Percentiles rank a stretch among this genome's conserved stretches.
Evolutionary conservation across 2,797 vertebrate species (phyloP).

Genomic region (Psittacula echo): DNA sequence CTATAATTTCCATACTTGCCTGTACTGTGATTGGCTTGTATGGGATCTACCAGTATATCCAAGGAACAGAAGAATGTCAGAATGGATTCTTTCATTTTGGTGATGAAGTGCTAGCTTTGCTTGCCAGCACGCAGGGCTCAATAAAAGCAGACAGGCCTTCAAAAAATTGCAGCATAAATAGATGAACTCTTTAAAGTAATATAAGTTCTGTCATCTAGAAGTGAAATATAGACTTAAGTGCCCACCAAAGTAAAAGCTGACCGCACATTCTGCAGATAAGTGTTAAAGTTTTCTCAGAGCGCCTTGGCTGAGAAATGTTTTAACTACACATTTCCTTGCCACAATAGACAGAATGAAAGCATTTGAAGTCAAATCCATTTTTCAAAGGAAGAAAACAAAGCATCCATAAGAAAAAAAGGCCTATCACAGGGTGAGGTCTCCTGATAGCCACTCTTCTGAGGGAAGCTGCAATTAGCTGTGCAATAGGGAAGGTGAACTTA

Average conservation of each 20-base stretch:
- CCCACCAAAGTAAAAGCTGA: conserved; percentile 19
- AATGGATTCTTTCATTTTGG: conserved; percentile 73
- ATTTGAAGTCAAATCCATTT: conserved; percentile 28
- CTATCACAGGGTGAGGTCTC: neutral
- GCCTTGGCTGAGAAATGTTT: conserved; percentile 47
- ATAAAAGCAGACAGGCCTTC: conserved; percentile 78
- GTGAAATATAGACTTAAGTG: conserved; percentile 69
- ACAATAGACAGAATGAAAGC: neutral
- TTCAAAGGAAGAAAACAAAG: conserved; percentile 49
- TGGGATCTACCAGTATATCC: neutral
- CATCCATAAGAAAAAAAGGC: conserved; percentile 33
- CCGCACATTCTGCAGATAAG: neutral
- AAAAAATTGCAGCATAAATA: conserved; percentile 80
- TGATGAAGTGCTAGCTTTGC: conserved; percentile 74
- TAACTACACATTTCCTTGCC: conserved; percentile 31
- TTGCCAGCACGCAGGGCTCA: conserved; percentile 64
- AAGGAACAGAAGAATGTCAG: conserved; percentile 61
- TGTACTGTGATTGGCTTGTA: neutral
- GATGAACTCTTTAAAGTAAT: conserved; percentile 81
- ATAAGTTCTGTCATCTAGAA: conserved; percentile 74
- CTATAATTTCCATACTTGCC: neutral
- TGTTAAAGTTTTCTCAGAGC: conserved; percentile 27
- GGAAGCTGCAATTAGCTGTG: conserved; percentile 62
- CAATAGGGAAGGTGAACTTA: neutral
- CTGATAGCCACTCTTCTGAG: neutral